A percentile compares a stretch with the other conserved stretches of the same genome.
Conservation (phyloP, 2,113 vertebrate genomes). For the Crotalus tigris region DNA sequence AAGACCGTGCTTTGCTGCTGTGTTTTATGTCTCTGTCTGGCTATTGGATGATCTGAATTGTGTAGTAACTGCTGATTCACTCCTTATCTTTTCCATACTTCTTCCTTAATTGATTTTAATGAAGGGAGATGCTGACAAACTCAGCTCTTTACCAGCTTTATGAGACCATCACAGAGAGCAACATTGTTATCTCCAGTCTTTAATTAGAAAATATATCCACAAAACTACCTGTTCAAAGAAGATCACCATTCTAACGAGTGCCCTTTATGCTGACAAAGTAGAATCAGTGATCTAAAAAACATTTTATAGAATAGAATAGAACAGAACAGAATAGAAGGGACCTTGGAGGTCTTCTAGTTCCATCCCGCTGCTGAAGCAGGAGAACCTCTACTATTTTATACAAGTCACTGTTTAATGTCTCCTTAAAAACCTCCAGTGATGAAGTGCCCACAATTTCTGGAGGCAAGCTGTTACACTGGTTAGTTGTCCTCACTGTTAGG, state of each 20-base stretch:
- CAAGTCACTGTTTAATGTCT: no score
- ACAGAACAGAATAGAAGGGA: no score
- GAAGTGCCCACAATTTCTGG: no score
- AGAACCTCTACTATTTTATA: no score
- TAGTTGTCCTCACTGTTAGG: no score
- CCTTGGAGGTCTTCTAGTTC: no score
- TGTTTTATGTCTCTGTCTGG: slow-evolving; percentile 8
- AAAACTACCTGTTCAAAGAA: neutral
- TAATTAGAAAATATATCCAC: neutral
- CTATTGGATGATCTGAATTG: neutral
- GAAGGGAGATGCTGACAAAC: neutral
- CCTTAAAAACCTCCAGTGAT: no score
- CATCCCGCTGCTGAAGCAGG: no score
- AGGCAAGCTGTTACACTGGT: no score
- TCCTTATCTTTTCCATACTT: neutral
- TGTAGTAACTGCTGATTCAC: neutral
- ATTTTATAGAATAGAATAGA: neutral
- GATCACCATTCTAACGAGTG: neutral
- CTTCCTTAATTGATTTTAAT: slow-evolving; percentile 14
- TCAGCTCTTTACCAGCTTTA: neutral
- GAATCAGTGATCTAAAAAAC: neutral
- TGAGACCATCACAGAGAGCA: neutral
- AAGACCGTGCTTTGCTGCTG: neutral
- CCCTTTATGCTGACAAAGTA: neutral
- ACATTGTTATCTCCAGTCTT: neutral